Evolutionary conservation across 2,888 invertebrate species (phyloP).

Genomic region (Epinotia ramella): DNA sequence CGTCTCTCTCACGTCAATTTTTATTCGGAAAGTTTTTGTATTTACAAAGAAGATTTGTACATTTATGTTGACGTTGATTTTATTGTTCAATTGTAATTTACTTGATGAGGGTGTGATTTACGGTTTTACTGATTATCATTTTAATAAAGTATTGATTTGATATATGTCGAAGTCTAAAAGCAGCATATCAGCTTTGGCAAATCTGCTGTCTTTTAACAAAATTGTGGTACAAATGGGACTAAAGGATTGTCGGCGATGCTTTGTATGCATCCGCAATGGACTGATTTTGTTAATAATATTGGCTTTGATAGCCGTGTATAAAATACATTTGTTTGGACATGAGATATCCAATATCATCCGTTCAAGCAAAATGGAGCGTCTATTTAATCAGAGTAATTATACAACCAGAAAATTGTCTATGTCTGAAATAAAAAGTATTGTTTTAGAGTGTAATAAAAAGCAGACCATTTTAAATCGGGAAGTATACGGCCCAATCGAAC

Average conservation of each 20-base stretch:
- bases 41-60: background rate
- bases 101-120: background rate
- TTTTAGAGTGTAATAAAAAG: conserved; percentile 48
- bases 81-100: conserved; percentile 3
- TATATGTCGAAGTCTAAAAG: background rate
- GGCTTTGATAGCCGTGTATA: conserved; percentile 11
- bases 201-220: background rate
- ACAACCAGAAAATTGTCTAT: conserved; percentile 3
- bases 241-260: conserved; percentile 6
- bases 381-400: conserved; percentile 18
- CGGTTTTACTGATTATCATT: background rate
- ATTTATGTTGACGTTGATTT: background rate
- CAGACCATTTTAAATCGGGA: conserved; percentile 58
- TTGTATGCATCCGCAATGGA: conserved; percentile 14
- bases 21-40: background rate
- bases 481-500: conserved; percentile 54
- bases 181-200: background rate
- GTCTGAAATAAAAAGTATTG: conserved; percentile 20
- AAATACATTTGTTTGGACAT: conserved; percentile 4
- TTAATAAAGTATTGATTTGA: background rate
- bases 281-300: conserved; percentile 16
- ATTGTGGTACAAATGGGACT: conserved; percentile 3
- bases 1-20: background rate
- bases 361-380: conserved; percentile 27
- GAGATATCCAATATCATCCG: conserved; percentile 24